A percentile compares a stretch with the other conserved stretches of the same genome.
phyloP scores from a whole-genome alignment of 2,797 vertebrate species.

The Etheostoma nigrum region DNA sequence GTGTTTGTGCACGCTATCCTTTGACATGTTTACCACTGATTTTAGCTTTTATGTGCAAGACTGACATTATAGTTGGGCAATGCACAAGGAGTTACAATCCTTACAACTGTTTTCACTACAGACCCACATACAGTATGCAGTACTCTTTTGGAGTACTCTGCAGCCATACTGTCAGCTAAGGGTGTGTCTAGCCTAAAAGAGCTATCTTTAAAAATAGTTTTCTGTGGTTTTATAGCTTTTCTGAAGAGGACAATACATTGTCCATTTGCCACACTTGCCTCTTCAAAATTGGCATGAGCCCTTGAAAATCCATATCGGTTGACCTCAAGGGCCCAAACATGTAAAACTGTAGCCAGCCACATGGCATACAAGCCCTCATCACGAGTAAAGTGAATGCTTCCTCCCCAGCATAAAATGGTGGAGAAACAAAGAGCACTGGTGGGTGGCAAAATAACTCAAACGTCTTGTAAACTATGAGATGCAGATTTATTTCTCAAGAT shows the following conservation, averaged over 20 bases:
- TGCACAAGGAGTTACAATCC: constrained; percentile 37
- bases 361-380: constrained; percentile 11
- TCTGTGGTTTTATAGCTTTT: constrained; percentile 26
- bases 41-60: neutral
- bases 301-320: constrained; percentile 23
- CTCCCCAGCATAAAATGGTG: constrained; percentile 22
- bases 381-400: constrained; percentile 15
- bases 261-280: constrained; percentile 23
- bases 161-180: constrained; percentile 28
- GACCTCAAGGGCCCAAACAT: constrained; percentile 17
- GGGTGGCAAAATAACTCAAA: neutral
- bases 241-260: constrained; percentile 13
- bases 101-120: constrained; percentile 35
- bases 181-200: neutral
- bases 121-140: constrained; percentile 37
- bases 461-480: constrained; percentile 2
- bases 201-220: constrained; percentile 13
- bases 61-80: neutral
- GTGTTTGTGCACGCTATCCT: neutral
- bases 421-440: constrained; percentile 10
- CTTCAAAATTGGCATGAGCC: constrained; percentile 24
- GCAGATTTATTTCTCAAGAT: neutral
- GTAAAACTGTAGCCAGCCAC: constrained; percentile 28
- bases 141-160: constrained; percentile 24
- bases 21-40: neutral